These are phyloP conservation scores for Plestiodon gilberti DNA, from an alignment of 2,113 vertebrate genomes.

Conservation along the genomic window DNA sequence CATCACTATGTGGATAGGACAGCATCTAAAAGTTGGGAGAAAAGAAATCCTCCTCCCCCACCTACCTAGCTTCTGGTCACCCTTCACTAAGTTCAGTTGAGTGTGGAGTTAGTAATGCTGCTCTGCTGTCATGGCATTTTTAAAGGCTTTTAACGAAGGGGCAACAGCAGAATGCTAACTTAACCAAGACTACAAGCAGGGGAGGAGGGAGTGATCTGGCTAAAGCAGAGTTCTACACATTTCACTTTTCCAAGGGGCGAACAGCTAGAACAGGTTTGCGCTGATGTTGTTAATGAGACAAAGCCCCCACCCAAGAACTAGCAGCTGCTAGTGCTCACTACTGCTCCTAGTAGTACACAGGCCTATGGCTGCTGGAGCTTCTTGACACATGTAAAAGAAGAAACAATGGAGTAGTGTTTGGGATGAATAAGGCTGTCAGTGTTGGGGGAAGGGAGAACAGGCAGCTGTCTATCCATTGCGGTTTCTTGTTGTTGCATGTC, in stretches of 20 bases:
- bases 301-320: neutral
- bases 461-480: neutral
- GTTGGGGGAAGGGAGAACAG: no score
- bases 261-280: neutral
- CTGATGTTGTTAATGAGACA: neutral
- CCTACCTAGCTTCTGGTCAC: neutral
- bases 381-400: neutral
- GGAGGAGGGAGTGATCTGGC: no score
- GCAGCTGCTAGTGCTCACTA: neutral
- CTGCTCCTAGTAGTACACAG: neutral
- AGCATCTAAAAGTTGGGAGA: neutral
- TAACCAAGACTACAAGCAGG: neutral
- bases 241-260: neutral
- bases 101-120: no score
- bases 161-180: neutral
- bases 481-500: neutral
- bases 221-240: neutral
- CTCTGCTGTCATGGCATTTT: neutral
- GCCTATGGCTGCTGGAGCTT: neutral
- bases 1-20: no score
- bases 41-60: neutral
- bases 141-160: neutral
- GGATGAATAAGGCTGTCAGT: neutral
- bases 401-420: slow-evolving; percentile 13
- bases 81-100: neutral